Conservation (phyloP, 2,113 vertebrate species). For the Tetrax tetrax region DNA sequence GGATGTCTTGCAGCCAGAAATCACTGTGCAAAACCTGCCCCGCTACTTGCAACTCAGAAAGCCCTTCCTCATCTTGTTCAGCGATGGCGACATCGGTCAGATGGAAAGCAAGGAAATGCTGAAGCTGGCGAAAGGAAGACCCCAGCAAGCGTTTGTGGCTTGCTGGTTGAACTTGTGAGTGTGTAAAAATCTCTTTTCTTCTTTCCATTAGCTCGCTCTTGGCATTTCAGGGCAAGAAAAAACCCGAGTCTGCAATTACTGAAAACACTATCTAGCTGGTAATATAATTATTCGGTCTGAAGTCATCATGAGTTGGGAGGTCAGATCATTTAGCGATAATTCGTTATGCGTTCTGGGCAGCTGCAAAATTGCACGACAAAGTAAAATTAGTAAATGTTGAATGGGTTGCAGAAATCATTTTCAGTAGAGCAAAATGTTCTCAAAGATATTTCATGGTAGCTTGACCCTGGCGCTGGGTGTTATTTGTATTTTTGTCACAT, state of each 20-base stretch:
- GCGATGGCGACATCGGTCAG: constrained; percentile 73
- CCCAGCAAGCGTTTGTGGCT: constrained; percentile 65
- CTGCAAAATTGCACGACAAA: background rate
- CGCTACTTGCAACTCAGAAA: constrained; percentile 77
- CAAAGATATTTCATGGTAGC: background rate
- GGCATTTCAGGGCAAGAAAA: background rate
- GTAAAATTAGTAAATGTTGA: constrained; percentile 1
- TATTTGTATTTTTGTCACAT: background rate
- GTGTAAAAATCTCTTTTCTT: background rate
- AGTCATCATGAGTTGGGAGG: background rate
- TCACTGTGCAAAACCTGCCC: constrained; percentile 89
- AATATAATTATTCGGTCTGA: background rate
- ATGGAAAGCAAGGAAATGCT: constrained; percentile 75
- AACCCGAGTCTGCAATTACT: background rate
- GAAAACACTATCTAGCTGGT: background rate
- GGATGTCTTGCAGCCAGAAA: constrained; percentile 82
- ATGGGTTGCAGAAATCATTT: background rate
- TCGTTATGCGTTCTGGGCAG: background rate
- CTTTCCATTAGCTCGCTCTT: background rate
- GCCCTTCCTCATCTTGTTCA: constrained; percentile 89
- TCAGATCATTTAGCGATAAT: background rate
- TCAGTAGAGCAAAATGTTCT: background rate
- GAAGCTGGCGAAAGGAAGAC: constrained; percentile 58
- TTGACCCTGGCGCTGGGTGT: background rate
- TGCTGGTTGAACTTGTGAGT: constrained; percentile 94